Percentiles rank a stretch among this genome's conserved stretches.
phyloP scores from a whole-genome alignment of 2,113 vertebrate species.

The Chaetura pelagica region DNA sequence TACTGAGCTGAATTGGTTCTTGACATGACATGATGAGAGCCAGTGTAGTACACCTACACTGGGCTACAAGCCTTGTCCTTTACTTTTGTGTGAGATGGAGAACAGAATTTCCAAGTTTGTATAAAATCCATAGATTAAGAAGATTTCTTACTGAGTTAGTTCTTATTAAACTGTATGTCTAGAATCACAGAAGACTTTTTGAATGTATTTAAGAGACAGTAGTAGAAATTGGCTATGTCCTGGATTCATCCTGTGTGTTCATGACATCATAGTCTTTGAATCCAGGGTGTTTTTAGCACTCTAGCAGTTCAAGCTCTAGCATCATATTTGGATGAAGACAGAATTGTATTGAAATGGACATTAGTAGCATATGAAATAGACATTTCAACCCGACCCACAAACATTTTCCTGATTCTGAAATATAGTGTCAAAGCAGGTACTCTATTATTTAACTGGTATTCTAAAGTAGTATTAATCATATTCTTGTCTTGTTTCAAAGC shows the following conservation, averaged over 20 bases:
- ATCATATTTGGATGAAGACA: neutral
- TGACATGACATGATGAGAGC: neutral
- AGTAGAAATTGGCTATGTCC: neutral
- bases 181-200: neutral
- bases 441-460: neutral
- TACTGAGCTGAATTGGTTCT: neutral
- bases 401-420: neutral
- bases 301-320: neutral
- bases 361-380: neutral
- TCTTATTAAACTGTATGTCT: neutral
- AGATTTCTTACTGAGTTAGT: neutral
- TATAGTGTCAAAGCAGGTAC: neutral
- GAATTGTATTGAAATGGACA: neutral
- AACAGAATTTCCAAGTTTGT: neutral
- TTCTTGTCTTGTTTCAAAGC: neutral
- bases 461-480: neutral
- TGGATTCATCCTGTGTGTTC: neutral
- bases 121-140: neutral
- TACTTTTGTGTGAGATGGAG: neutral
- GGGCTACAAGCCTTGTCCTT: neutral
- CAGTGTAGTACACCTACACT: neutral
- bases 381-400: neutral
- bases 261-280: neutral
- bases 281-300: neutral
- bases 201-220: neutral